Conservation (phyloP, 2,113 vertebrate species). For the Scomber scombrus region DNA sequence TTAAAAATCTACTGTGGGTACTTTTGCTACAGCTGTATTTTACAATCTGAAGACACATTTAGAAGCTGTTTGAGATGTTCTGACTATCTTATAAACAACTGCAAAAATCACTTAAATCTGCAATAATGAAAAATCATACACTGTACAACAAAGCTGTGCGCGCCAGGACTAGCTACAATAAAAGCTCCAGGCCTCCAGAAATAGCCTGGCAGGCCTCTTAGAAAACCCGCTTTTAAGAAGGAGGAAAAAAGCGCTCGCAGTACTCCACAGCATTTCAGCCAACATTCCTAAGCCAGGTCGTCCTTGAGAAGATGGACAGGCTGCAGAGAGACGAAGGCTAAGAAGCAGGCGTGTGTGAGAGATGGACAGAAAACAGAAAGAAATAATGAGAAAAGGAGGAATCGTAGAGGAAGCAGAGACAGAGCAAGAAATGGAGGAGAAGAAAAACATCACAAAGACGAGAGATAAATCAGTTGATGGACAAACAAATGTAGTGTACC, state of each 20-base stretch:
- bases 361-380: constrained; percentile 26
- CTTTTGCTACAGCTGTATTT: too few species aligned
- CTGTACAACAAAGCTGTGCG: too few species aligned
- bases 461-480: constrained; percentile 1
- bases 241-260: background rate
- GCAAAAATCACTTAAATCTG: too few species aligned
- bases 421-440: background rate
- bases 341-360: constrained; percentile 17
- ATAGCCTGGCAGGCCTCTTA: constrained; percentile 35
- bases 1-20: background rate
- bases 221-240: constrained; percentile 31
- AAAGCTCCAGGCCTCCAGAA: constrained; percentile 30
- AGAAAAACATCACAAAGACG: constrained; percentile 13
- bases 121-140: too few species aligned
- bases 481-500: constrained; percentile 12
- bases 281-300: constrained; percentile 27
- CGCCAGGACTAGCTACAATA: constrained; percentile 9
- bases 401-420: background rate
- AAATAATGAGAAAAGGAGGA: constrained; percentile 15
- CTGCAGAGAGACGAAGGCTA: constrained; percentile 37
- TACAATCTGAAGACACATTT: too few species aligned
- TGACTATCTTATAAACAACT: too few species aligned
- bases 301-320: constrained; percentile 59
- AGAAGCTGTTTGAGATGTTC: too few species aligned
- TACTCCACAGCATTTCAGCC: constrained; percentile 28